Percentiles rank a stretch among this genome's conserved stretches.
Evolutionary conservation across 2,888 invertebrate genomes (phyloP).

Genomic region (Psylliodes chrysocephalus): DNA sequence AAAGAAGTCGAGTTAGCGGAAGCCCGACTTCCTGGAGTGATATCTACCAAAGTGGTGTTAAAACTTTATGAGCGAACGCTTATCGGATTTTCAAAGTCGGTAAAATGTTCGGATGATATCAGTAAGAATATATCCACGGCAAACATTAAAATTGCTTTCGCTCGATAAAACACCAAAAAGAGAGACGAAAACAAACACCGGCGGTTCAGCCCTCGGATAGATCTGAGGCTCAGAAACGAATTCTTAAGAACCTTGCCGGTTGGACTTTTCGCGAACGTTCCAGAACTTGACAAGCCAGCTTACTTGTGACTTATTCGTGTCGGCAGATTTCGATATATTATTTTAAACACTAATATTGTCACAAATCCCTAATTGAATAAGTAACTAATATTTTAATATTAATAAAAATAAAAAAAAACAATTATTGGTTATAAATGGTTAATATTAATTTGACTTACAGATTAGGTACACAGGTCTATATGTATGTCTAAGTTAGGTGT

Average conservation of each 20-base stretch:
- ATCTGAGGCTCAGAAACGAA: not conserved
- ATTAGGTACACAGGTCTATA: too few relatives aligned
- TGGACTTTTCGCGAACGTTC: not conserved
- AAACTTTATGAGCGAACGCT: constrained; percentile 37
- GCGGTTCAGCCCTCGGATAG: constrained; percentile 9
- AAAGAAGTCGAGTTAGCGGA: constrained; percentile 30
- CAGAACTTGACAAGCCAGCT: not conserved
- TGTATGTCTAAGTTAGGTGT: too few relatives aligned
- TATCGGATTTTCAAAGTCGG: constrained; percentile 34
- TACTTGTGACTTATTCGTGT: too few relatives aligned
- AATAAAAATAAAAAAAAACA: too few relatives aligned
- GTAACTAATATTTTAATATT: too few relatives aligned
- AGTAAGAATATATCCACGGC: constrained; percentile 37
- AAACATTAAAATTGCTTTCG: constrained; percentile 38
- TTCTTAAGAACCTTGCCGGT: constrained; percentile 16
- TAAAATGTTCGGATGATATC: constrained; percentile 36
- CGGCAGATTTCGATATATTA: too few relatives aligned
- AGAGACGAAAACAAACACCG: constrained; percentile 31
- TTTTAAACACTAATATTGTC: too few relatives aligned
- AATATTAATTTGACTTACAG: too few relatives aligned
- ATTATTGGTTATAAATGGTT: too few relatives aligned
- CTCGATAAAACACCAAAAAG: constrained; percentile 32
- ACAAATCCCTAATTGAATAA: too few relatives aligned
- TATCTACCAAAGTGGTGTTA: constrained; percentile 36
- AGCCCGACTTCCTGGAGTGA: constrained; percentile 32